A percentile compares a stretch with the other conserved stretches of the same genome.
Conservation (phyloP, 2,797 vertebrate species). For the Manis crassicaudata region DNA sequence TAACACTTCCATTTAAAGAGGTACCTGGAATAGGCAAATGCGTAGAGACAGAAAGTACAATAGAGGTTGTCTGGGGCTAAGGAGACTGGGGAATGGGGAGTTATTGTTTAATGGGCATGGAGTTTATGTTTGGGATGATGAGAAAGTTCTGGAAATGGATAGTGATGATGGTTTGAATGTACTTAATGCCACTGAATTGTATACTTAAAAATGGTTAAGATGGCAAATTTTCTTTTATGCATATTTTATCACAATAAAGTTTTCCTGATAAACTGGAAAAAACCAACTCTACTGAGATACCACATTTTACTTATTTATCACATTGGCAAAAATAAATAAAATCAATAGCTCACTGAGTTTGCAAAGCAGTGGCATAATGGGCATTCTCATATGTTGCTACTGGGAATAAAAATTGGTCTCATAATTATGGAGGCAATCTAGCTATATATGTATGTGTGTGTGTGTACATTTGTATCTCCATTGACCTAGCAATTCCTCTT, state of each 20-base stretch:
- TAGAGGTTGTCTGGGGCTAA: background rate
- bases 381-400: background rate
- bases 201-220: background rate
- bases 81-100: background rate
- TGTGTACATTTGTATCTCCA: background rate
- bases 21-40: background rate
- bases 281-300: background rate
- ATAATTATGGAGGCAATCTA: background rate
- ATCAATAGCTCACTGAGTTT: background rate
- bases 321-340: slow-evolving; percentile 17
- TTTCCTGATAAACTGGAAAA: background rate
- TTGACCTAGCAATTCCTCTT: background rate
- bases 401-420: background rate
- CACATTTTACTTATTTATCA: slow-evolving; percentile 26
- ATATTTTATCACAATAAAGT: background rate
- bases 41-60: background rate
- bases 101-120: background rate
- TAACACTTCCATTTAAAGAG: background rate
- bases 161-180: background rate
- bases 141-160: background rate
- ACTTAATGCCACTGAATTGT: background rate
- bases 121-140: background rate
- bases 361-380: background rate
- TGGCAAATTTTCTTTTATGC: background rate
- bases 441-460: background rate